Evolutionary conservation across 2,888 invertebrate genomes (phyloP), one percentile per base, ranked within the genome.

Genomic region (Cephus rjabovi): DNA sequence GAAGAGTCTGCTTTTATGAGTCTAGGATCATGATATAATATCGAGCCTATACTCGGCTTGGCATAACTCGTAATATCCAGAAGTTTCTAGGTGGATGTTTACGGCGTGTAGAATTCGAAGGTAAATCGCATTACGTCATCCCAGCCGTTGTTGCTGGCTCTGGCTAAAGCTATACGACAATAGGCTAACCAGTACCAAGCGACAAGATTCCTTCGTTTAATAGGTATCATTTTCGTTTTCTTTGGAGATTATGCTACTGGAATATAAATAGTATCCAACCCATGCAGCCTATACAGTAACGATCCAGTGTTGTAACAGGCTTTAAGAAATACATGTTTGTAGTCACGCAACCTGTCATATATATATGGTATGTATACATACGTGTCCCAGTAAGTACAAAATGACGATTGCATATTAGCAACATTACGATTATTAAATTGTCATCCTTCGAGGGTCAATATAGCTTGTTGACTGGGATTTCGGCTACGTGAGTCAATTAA

Each of bases 21-120:
- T 56, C 40, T 56, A 23, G 23, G 23, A 56, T 23, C 1, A 9
- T 34, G n/a, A 74, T 15, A 70, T 31, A 56, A 33, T 30, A 75
- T 33, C n/a, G 56, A 34, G 56, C 11, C 56, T 31, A 30, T 30
- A 71, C 34, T 0, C 71, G 31, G 23, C 12, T 71, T 0, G 31
- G 31, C 31, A 34, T 33, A 31, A 71, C 71, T 71, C 71, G 71
- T 23, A 31, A 34, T 71, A 71, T 31, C 71, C 71, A 71, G 71
- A 71, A 71, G 71, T 71, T 33, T 71, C 71, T 34, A 71, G 33
- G 71, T 71, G 71, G 71, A 71, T 71, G 31, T 71, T 71, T 71
- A 71, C 34, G 9, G 71, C 34, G 3, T 31, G 30, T 34, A 31
- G 23, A 11, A 71, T 71, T 34, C 12, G 33, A 71, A 34, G 34